These are phyloP conservation scores for Capromys pilorides DNA, from an alignment of 2,797 vertebrate genomes.

Conservation along the genomic window DNA sequence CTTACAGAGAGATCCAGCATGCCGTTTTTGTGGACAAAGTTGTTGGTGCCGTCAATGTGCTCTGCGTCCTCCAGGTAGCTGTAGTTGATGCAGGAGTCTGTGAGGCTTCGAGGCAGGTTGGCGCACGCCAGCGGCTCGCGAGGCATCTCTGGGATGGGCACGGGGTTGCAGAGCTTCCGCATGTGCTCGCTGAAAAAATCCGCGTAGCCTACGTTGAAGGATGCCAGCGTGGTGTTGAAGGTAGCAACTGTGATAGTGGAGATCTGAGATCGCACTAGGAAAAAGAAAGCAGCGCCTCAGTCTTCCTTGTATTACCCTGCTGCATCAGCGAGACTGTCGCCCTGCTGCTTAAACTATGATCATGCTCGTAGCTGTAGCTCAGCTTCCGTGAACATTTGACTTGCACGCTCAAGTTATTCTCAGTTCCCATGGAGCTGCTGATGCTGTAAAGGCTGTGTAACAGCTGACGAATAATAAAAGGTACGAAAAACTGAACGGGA, in stretches of 20 bases:
- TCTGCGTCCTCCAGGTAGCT: constrained; percentile 96
- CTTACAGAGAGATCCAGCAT: constrained; percentile 98
- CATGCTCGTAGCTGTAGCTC: neutral
- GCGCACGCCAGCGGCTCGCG: constrained; percentile 95
- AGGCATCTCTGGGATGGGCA: constrained; percentile 93
- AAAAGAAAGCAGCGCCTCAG: constrained; percentile 64
- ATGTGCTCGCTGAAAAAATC: constrained; percentile 99
- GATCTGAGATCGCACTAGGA: constrained; percentile 96
- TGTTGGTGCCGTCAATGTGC: constrained; percentile 97
- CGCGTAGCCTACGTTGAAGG: constrained; percentile 97
- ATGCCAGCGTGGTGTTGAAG: constrained; percentile 98
- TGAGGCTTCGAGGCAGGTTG: constrained; percentile 97
- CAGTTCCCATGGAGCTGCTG: neutral
- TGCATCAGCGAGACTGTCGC: neutral
- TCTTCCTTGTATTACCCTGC: neutral
- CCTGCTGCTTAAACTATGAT: neutral
- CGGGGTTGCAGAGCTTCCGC: constrained; percentile 97
- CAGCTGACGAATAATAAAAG: neutral
- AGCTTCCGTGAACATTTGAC: neutral
- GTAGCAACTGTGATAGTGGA: constrained; percentile 99
- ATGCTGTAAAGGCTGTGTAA: neutral
- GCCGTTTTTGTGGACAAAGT: constrained; percentile 98
- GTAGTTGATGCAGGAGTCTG: constrained; percentile 99
- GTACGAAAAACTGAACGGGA: neutral
- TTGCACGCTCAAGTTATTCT: neutral